Evolutionary conservation across 2,113 vertebrate genomes (phyloP).

Genomic region (Cervus canadensis): DNA sequence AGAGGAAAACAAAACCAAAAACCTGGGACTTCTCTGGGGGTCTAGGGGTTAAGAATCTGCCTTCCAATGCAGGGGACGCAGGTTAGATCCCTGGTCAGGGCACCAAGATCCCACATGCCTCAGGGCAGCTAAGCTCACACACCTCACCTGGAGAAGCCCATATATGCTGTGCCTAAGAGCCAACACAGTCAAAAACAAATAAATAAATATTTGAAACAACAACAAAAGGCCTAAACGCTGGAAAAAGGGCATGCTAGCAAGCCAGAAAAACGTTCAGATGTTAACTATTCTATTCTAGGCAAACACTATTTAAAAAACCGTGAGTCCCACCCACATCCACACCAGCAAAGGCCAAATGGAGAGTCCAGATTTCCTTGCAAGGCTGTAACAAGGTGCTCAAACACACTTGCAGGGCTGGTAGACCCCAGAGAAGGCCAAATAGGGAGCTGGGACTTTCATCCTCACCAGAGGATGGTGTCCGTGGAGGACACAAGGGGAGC

Average conservation of each 20-base stretch:
- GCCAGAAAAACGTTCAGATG: background rate
- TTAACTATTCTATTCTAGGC: background rate
- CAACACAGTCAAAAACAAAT: background rate
- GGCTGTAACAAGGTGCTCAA: background rate
- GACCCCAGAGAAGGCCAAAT: background rate
- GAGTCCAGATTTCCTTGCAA: background rate
- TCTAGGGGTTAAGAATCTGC: background rate
- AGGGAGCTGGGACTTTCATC: background rate
- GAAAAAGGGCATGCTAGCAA: background rate
- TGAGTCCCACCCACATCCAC: background rate
- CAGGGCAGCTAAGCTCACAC: background rate
- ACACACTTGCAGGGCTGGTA: background rate
- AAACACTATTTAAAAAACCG: background rate
- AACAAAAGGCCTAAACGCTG: background rate
- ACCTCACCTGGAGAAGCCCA: background rate
- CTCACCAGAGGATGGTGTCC: background rate
- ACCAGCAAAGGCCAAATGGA: background rate
- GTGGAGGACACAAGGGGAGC: background rate
- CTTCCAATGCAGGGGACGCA: background rate
- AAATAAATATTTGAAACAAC: background rate
- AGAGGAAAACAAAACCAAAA: background rate
- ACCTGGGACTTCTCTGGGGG: background rate
- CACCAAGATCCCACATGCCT: background rate
- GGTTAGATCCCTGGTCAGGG: background rate
- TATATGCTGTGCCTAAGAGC: accelerated